A percentile compares a stretch with the other conserved stretches of the same genome.
These are phyloP conservation scores for Philhelius pedissequus DNA, from an alignment of 2,888 invertebrate species.

Conservation along the genomic window DNA sequence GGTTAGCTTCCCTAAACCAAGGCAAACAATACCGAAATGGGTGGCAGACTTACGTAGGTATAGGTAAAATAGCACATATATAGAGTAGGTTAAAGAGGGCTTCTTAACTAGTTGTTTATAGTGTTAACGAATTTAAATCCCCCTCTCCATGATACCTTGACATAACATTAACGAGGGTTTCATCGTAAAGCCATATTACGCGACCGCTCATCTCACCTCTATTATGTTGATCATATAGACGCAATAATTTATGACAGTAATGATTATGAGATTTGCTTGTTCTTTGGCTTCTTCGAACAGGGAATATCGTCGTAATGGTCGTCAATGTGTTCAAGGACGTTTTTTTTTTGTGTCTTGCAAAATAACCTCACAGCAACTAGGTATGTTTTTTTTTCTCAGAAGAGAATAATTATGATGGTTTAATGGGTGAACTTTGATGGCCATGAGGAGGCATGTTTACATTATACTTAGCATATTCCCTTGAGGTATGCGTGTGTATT, in stretches of 20 bases:
- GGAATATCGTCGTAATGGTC: neutral
- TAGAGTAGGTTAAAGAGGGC: constrained; percentile 12
- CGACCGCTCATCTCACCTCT: neutral
- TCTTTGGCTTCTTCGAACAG: neutral
- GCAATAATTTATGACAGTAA: constrained; percentile 52
- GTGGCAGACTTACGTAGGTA: too few species aligned
- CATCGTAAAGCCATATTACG: constrained; percentile 28
- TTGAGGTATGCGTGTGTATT: neutral
- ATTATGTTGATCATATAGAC: constrained; percentile 30
- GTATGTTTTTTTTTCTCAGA: neutral
- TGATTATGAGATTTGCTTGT: constrained; percentile 31
- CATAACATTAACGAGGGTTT: constrained; percentile 31
- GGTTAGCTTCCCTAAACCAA: neutral
- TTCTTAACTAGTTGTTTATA: constrained; percentile 18
- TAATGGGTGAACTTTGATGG: constrained; percentile 38
- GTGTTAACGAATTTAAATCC: constrained; percentile 31
- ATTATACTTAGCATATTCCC: constrained; percentile 43
- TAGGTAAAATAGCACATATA: neutral
- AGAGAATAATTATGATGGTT: constrained; percentile 32
- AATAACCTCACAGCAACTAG: neutral
- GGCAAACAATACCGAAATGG: neutral
- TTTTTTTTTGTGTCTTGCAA: neutral
- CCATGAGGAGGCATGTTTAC: constrained; percentile 36
- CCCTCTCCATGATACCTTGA: neutral
- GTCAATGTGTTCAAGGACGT: constrained; percentile 15